phyloP scores from a whole-genome alignment of 2,113 vertebrate species.

The Chaetorhynchus papuensis region DNA sequence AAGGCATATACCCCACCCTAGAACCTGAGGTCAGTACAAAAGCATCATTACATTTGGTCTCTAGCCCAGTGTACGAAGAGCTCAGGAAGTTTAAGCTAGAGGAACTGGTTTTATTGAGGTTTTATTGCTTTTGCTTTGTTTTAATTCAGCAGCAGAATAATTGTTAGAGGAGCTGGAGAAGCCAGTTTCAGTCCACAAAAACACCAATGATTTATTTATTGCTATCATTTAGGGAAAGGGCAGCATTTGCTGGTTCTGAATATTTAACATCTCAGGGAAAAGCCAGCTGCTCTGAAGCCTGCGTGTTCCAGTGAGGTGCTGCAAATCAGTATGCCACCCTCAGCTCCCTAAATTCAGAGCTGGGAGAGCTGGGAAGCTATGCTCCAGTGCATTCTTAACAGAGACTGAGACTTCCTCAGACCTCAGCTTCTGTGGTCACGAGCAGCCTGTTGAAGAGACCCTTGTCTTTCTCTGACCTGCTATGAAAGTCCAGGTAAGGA shows the following conservation, averaged over 20 bases:
- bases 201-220: slow-evolving; percentile 38
- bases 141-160: neutral
- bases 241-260: slow-evolving; percentile 15
- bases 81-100: neutral
- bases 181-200: slow-evolving; percentile 48
- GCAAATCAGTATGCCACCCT: neutral
- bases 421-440: neutral
- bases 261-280: neutral
- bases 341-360: neutral
- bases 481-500: neutral
- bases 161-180: neutral
- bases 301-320: neutral
- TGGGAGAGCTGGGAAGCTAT: neutral
- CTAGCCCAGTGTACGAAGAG: neutral
- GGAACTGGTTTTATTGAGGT: neutral
- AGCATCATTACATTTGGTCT: neutral
- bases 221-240: slow-evolving; percentile 32
- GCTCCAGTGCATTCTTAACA: neutral
- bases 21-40: neutral
- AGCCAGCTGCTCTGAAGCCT: neutral
- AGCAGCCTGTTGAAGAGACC: neutral
- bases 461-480: neutral
- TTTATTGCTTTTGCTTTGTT: slow-evolving; percentile 10
- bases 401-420: neutral
- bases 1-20: neutral